Conservation (phyloP, 2,888 invertebrate species). For the Nomada ruficornis region DNA sequence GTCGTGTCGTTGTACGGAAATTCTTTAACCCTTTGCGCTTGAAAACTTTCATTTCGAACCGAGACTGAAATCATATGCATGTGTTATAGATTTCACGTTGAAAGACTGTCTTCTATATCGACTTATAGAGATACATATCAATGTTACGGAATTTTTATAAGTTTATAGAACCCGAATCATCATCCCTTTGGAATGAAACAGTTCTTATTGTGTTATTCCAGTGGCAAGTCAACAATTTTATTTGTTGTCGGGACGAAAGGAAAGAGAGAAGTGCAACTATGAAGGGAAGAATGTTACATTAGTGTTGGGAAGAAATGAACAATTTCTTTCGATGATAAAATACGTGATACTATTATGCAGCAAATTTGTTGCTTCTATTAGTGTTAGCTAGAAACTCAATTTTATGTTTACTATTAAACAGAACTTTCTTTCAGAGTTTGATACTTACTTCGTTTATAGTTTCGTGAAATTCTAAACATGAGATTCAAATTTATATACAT, state of each 20-base stretch:
- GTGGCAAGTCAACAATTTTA: too few relatives aligned
- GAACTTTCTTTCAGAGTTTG: background rate
- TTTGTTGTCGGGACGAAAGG: too few relatives aligned
- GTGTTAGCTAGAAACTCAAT: too few relatives aligned
- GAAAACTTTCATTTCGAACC: background rate
- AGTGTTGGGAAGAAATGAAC: too few relatives aligned
- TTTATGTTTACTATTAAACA: background rate
- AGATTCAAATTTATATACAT: too few relatives aligned
- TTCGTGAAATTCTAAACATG: background rate
- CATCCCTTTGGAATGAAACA: too few relatives aligned
- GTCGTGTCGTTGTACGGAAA: background rate
- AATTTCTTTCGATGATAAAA: too few relatives aligned
- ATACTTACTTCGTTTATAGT: background rate
- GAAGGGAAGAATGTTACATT: too few relatives aligned
- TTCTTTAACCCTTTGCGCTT: conserved; percentile 37
- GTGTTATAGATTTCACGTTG: background rate
- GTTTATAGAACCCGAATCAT: background rate
- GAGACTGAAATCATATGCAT: background rate
- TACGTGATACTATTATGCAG: too few relatives aligned
- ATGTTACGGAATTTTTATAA: background rate
- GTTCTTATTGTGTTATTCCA: too few relatives aligned
- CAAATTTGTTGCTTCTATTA: background rate
- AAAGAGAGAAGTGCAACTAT: too few relatives aligned
- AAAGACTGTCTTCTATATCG: conserved; percentile 7
- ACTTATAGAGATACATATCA: conserved; percentile 14